These are phyloP conservation scores for Epirrhoe tristata DNA, from an alignment of 2,888 invertebrate genomes.

Conservation along the genomic window DNA sequence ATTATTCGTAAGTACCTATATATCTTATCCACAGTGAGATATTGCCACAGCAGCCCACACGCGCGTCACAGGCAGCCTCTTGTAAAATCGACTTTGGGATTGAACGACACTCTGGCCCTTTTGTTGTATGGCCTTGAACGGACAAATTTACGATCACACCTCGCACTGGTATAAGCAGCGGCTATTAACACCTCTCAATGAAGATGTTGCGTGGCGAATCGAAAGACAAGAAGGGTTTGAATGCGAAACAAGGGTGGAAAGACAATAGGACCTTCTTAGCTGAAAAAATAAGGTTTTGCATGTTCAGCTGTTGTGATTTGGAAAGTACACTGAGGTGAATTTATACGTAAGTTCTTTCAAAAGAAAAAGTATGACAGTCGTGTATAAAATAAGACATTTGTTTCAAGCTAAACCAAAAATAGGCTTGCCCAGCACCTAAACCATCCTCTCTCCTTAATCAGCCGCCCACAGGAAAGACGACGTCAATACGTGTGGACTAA, in stretches of 20 bases:
- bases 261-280: not conserved
- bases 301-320: not conserved
- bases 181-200: conserved; percentile 83
- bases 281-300: conserved; percentile 2
- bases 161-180: conserved; percentile 70
- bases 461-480: no score
- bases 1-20: not conserved
- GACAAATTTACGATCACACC: conserved; percentile 79
- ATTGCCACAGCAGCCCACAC: conserved; percentile 71
- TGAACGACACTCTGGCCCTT: conserved; percentile 75
- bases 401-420: no score
- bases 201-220: conserved; percentile 57
- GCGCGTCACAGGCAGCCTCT: conserved; percentile 78
- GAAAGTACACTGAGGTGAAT: not conserved
- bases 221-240: conserved; percentile 34
- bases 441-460: no score
- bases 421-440: no score
- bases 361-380: no score
- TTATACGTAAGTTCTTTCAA: no score
- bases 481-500: no score
- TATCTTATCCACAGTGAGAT: conserved; percentile 57
- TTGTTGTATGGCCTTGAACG: conserved; percentile 77
- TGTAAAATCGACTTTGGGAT: conserved; percentile 81
- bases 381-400: no score
- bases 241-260: conserved; percentile 28